These are phyloP conservation scores for Fragum whitleyi DNA, from an alignment of 2,888 invertebrate species.

Conservation along the genomic window DNA sequence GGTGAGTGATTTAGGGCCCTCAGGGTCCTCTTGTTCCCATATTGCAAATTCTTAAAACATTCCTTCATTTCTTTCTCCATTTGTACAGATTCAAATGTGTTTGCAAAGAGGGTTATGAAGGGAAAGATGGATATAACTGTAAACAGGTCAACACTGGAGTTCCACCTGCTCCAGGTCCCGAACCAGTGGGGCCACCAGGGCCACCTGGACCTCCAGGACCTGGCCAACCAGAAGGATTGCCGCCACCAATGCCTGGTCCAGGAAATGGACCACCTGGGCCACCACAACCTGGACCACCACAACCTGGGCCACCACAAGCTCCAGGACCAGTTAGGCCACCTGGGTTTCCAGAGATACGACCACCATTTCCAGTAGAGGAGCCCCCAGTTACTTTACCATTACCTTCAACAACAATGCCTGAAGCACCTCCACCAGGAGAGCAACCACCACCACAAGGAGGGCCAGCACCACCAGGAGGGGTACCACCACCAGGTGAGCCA, in stretches of 20 bases:
- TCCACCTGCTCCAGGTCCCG: background rate
- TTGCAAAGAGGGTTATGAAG: background rate
- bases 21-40: too few relatives aligned
- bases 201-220: slow-evolving; percentile 6
- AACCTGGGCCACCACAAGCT: background rate
- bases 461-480: too few relatives aligned
- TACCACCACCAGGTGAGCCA: too few relatives aligned
- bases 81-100: background rate
- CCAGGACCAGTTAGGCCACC: too few relatives aligned
- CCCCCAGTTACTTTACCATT: too few relatives aligned
- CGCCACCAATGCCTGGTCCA: too few relatives aligned
- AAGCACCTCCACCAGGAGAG: background rate
- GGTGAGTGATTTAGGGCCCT: too few relatives aligned
- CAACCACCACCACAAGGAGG: background rate
- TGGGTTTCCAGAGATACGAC: background rate
- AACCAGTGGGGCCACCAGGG: background rate
- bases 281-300: background rate
- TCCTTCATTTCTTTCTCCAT: background rate
- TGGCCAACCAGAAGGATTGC: background rate
- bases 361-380: background rate
- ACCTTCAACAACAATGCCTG: background rate
- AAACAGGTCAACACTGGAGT: background rate
- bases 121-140: background rate
- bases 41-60: too few relatives aligned
- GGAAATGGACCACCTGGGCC: background rate